Conservation (phyloP, 64 coral and sea anemone genomes). For the Montipora sp. region DNA sequence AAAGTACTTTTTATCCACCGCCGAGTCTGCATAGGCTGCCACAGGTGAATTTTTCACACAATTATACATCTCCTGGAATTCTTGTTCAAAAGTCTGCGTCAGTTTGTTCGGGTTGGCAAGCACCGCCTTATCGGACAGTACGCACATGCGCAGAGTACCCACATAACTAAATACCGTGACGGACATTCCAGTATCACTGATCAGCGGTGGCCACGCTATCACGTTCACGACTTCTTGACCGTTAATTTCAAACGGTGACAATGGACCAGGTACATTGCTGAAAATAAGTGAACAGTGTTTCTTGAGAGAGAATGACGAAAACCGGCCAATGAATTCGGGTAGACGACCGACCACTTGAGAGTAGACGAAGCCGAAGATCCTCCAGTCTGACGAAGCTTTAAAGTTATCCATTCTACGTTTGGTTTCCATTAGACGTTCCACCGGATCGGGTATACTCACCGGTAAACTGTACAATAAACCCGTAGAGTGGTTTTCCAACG, state of each 20-base stretch:
- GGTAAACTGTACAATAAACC: slow-evolving; percentile 79
- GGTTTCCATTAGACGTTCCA: slow-evolving; percentile 76
- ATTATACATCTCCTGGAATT: slow-evolving; percentile 82
- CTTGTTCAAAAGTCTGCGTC: slow-evolving; percentile 69
- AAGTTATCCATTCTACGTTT: slow-evolving; percentile 86
- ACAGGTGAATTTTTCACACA: slow-evolving; percentile 8
- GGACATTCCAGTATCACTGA: slow-evolving; percentile 85
- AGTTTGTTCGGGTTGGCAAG: slow-evolving; percentile 60
- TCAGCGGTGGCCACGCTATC: slow-evolving; percentile 85
- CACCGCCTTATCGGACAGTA: slow-evolving; percentile 76
- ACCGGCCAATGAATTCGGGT: slow-evolving; percentile 82
- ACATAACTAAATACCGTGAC: slow-evolving; percentile 91
- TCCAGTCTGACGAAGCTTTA: slow-evolving; percentile 81
- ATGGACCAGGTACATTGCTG: slow-evolving; percentile 86
- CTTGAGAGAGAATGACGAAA: slow-evolving; percentile 80
- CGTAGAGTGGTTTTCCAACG: slow-evolving; percentile 81
- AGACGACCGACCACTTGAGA: slow-evolving; percentile 73
- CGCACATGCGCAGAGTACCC: slow-evolving; percentile 71
- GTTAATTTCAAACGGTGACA: slow-evolving; percentile 67
- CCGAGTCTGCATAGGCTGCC: neutral
- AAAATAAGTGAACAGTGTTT: slow-evolving; percentile 83
- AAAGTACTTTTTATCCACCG: neutral
- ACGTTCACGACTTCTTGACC: slow-evolving; percentile 67
- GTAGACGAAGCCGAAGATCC: slow-evolving; percentile 80
- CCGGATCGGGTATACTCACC: slow-evolving; percentile 38